Base-by-base conservation (phyloP, 2,888 invertebrate species). In the Hyalella azteca region DNA sequence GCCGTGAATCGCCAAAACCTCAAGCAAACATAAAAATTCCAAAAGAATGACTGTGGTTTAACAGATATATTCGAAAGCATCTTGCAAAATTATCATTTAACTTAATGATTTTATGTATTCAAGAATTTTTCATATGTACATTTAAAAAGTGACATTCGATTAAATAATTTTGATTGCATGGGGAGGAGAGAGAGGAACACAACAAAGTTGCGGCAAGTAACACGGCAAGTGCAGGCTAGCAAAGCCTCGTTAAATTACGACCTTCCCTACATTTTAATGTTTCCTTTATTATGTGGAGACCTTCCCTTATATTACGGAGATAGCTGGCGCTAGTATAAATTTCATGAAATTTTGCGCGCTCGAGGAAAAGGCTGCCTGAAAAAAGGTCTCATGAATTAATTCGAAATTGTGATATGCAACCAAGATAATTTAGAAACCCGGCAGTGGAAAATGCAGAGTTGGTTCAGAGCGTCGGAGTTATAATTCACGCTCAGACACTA, bases 211-310 rank as follows among this genome's bases (percentile, higher is more conserved):
- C 36, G 22, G 66, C 66, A 66, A 66, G 66, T 66, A 66, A 66
- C 66, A 66, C 66, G 36, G 66, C 66, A 66, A 29, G 66, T 29
- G 66, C 66, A 36, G 66, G 36, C 29, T 39, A 7, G 66, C 66
- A 66, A 66, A 36, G 66, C 66, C 66, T 66, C 66, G 75, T 45
- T 75, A 45, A 75, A 75, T 75, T 75, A 75, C 75, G 75, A 75
- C 45, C 75, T 75, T 75, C 75, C 75, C 75, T 75, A 75, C 75
- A 75, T 75, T 75, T 75, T 75, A 75, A 75, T 75, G 75, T 75
- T 75, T 75, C 75, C 75, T 75, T 75, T 75, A 75, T 75, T 75
- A 75, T 75, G 75, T 75, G 75, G 41, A 75, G 75, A 26, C 45
- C 75, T 45, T 41, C 40, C 45, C 40, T 45, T 75, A 75, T 45